These are phyloP conservation scores for Hirudinaria manillensis DNA, from an alignment of 2,888 invertebrate species.

Conservation along the genomic window DNA sequence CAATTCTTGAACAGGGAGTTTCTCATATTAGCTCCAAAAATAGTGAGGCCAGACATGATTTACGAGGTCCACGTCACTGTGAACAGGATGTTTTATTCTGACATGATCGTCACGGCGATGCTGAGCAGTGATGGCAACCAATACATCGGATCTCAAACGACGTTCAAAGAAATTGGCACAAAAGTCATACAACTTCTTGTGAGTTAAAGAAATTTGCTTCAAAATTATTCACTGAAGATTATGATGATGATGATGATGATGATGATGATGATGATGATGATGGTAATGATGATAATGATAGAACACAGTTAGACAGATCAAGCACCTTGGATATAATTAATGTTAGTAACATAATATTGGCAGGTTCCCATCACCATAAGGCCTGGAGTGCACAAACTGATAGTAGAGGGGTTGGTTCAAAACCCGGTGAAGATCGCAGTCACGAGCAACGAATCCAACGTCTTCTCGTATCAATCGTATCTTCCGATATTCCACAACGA, in stretches of 20 bases:
- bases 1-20: slow-evolving; percentile 68
- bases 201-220: background rate
- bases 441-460: slow-evolving; percentile 23
- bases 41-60: slow-evolving; percentile 83
- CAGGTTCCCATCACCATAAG: slow-evolving; percentile 78
- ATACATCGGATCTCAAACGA: slow-evolving; percentile 59
- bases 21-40: slow-evolving; percentile 81
- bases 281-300: no score
- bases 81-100: slow-evolving; percentile 66
- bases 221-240: no score
- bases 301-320: no score
- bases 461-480: slow-evolving; percentile 25
- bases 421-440: slow-evolving; percentile 23
- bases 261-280: no score
- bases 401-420: slow-evolving; percentile 70
- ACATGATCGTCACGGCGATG: slow-evolving; percentile 77
- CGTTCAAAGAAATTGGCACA: slow-evolving; percentile 36
- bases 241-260: no score
- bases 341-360: no score
- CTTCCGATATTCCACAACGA: slow-evolving; percentile 78
- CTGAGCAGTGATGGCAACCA: slow-evolving; percentile 83
- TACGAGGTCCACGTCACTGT: slow-evolving; percentile 81
- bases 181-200: slow-evolving; percentile 38
- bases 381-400: slow-evolving; percentile 73
- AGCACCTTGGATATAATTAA: no score